These are phyloP conservation scores for Atopsyche davidsoni DNA, from an alignment of 1,140 invertebrate species.

Conservation along the genomic window DNA sequence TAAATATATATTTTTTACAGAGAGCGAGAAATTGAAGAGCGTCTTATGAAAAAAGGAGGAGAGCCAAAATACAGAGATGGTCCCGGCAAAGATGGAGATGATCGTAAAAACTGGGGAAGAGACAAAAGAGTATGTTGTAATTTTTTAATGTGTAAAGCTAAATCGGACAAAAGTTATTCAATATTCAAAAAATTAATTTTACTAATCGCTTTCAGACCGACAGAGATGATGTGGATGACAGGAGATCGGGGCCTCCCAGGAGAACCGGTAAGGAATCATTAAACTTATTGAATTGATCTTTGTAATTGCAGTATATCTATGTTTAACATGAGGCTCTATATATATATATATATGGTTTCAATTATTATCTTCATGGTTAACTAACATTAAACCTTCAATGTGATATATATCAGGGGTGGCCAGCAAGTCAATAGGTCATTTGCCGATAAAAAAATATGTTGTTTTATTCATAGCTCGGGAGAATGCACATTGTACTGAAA, in stretches of 20 bases:
- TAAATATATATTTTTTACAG: slow-evolving; percentile 29
- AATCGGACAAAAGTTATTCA: no score
- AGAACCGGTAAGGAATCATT: slow-evolving; percentile 15
- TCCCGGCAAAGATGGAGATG: slow-evolving; percentile 39
- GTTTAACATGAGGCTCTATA: no score
- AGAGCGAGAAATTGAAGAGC: slow-evolving; percentile 48
- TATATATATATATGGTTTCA: no score
- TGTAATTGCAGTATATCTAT: no score
- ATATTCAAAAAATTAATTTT: slow-evolving; percentile 3
- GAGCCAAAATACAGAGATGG: slow-evolving; percentile 40
- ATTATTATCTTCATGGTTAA: no score
- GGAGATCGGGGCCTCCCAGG: slow-evolving; percentile 25
- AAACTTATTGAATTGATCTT: background rate
- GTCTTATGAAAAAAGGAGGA: slow-evolving; percentile 40
- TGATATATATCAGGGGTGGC: no score
- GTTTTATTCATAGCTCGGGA: no score
- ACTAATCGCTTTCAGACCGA: slow-evolving; percentile 35
- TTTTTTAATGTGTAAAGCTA: no score
- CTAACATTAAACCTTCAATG: no score
- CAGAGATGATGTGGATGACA: slow-evolving; percentile 29
- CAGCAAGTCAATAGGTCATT: no score
- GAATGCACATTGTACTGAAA: no score
- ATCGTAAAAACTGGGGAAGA: slow-evolving; percentile 42
- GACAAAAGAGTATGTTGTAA: slow-evolving; percentile 20
- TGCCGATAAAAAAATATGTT: no score